Evolutionary conservation across 2,797 vertebrate genomes (phyloP).

Genomic region (Lagorchestes hirsutus): DNA sequence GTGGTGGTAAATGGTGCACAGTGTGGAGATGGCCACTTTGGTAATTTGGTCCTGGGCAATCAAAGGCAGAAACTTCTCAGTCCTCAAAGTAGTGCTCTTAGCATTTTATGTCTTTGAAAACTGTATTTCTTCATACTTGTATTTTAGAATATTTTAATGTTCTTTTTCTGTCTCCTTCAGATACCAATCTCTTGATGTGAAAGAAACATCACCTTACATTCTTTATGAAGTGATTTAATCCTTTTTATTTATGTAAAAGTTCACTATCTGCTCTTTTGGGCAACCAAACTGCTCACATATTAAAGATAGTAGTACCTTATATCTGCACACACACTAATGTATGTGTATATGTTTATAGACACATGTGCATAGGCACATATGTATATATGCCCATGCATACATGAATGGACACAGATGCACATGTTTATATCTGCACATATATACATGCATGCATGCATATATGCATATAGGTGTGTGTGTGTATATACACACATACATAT

Average conservation of each 20-base stretch:
- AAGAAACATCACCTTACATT: background rate
- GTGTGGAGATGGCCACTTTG: background rate
- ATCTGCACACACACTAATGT: background rate
- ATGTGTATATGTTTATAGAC: no score
- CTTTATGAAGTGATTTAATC: background rate
- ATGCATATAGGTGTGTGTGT: no score
- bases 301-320: background rate
- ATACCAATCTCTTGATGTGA: background rate
- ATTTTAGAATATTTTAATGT: background rate
- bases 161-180: background rate
- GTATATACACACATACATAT: background rate
- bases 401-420: no score
- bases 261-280: background rate
- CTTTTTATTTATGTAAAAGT: background rate
- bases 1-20: background rate
- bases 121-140: background rate
- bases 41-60: background rate
- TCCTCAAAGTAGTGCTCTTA: background rate
- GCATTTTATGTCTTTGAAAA: background rate
- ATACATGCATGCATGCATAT: rapidly evolving
- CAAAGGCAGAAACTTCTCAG: background rate
- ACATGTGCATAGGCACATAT: no score
- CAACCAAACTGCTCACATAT: background rate
- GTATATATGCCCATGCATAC: background rate
- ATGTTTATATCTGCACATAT: no score